These are phyloP conservation scores for Megamerina dolium DNA, from an alignment of 2,888 invertebrate genomes.

Conservation along the genomic window DNA sequence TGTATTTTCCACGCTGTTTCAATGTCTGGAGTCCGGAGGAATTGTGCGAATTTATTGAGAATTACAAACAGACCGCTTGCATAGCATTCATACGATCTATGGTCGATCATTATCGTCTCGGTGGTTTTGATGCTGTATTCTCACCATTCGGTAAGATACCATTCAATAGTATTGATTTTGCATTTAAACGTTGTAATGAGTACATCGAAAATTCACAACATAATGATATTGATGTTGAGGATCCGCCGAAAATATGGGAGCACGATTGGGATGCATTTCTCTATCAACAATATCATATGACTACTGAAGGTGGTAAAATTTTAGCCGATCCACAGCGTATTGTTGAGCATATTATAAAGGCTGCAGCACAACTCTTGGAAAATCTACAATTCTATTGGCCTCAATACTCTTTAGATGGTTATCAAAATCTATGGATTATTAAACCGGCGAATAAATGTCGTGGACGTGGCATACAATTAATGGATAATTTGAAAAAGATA, in stretches of 20 bases:
- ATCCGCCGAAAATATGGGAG: constrained; percentile 61
- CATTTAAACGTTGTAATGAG: constrained; percentile 70
- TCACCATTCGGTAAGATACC: constrained; percentile 63
- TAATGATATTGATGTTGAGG: constrained; percentile 62
- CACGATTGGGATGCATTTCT: constrained; percentile 88
- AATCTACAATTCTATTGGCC: constrained; percentile 70
- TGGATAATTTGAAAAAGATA: constrained; percentile 82
- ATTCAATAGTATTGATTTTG: constrained; percentile 71
- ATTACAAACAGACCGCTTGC: constrained; percentile 85
- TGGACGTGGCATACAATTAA: constrained; percentile 81
- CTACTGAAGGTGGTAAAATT: constrained; percentile 60
- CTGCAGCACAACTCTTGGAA: constrained; percentile 58
- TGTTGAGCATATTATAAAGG: constrained; percentile 38
- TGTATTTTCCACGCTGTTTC: constrained; percentile 83
- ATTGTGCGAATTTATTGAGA: constrained; percentile 75
- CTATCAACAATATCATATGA: constrained; percentile 62
- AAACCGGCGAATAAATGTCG: constrained; percentile 92
- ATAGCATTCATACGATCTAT: constrained; percentile 77
- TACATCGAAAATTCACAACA: constrained; percentile 69
- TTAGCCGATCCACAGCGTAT: constrained; percentile 35
- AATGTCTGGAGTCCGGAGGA: constrained; percentile 77
- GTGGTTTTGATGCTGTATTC: constrained; percentile 56
- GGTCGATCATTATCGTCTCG: constrained; percentile 54
- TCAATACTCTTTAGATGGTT: constrained; percentile 76
- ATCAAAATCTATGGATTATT: constrained; percentile 87